phyloP scores from a whole-genome alignment of 2,888 invertebrate genomes.

The Agonopterix arenella region DNA sequence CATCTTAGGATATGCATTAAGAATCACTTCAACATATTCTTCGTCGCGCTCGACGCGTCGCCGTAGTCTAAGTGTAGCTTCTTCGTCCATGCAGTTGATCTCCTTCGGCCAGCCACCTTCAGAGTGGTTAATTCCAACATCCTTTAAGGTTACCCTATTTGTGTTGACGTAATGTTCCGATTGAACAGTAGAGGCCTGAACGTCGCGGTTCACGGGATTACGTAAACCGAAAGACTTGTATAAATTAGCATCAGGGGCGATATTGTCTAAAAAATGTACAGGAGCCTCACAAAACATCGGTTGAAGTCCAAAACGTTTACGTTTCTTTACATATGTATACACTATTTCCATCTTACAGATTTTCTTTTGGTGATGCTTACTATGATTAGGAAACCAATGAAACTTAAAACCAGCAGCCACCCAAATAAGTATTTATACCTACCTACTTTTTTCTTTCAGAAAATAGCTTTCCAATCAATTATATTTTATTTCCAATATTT shows the following conservation, averaged over 20 bases:
- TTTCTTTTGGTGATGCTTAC: too few relatives aligned
- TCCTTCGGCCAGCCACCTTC: conserved; percentile 92
- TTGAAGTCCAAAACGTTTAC: conserved; percentile 60
- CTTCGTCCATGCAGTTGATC: conserved; percentile 76
- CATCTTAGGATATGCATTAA: conserved; percentile 67
- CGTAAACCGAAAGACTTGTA: conserved; percentile 50
- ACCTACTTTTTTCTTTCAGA: too few relatives aligned
- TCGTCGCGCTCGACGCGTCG: conserved; percentile 88
- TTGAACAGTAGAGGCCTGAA: conserved; percentile 42
- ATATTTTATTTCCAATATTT: too few relatives aligned
- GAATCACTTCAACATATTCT: conserved; percentile 79
- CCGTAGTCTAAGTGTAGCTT: conserved; percentile 81
- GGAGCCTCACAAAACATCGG: conserved; percentile 52
- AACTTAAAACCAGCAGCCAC: too few relatives aligned
- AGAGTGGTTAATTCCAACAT: conserved; percentile 79
- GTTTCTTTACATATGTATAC: conserved; percentile 48
- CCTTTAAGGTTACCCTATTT: conserved; percentile 57
- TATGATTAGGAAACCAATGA: too few relatives aligned
- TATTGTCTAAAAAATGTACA: conserved; percentile 39
- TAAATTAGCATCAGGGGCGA: conserved; percentile 34
- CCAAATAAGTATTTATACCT: too few relatives aligned
- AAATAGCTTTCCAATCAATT: too few relatives aligned
- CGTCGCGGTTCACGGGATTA: conserved; percentile 58
- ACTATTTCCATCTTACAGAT: conserved; percentile 12
- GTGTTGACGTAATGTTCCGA: conserved; percentile 75